Evolutionary conservation across 1,140 invertebrate genomes (phyloP), one percentile per base, ranked within the genome.

Genomic region (Araneus ventricosus): DNA sequence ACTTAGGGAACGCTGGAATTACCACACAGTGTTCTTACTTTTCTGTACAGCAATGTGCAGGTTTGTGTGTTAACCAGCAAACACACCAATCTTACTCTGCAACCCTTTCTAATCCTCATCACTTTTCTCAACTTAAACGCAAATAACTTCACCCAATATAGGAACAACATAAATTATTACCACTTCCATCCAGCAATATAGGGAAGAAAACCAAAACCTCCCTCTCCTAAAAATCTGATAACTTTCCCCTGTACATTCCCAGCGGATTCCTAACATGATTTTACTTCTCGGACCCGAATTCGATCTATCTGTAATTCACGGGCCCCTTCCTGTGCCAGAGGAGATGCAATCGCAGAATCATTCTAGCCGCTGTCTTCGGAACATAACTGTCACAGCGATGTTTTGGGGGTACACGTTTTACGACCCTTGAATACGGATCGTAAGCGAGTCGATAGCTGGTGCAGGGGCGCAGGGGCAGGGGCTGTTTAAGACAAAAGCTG

Each of bases 361-460:
- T 88, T 37, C n/a, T 7, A 20, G 41, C 34, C 70, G 20, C 59
- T 70, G 86, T 88, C 86, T 88, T 79, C 88, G 70, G 70, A 57
- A 84, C 89, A 82, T 90, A 90, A 90, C 89, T 90, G 89, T 90
- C 89, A 90, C 10, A 22, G 52, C 67, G 45, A 79, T 89, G 88
- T 89, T 89, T 89, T 39, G 63, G 67, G 88, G 45, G 27, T 89
- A 79, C 88, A 89, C 27, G 61, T 89, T 89, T 89, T 89, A 89
- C 88, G 88, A 89, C 67, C 45, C 17, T 57, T 52, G 88, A 63
- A 79, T 79, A 45, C 88, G 39, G 70, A 86, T 86, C 52, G 84
- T 86, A 34, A 57, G 63, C 30, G 30, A 57, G 88, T 89, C 88
- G 70, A 67, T 63, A 39, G 63, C 63, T 39, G 67, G 24, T 89